Evolutionary conservation across 2,888 invertebrate genomes (phyloP).

Genomic region (Stegana nigrithorax): DNA sequence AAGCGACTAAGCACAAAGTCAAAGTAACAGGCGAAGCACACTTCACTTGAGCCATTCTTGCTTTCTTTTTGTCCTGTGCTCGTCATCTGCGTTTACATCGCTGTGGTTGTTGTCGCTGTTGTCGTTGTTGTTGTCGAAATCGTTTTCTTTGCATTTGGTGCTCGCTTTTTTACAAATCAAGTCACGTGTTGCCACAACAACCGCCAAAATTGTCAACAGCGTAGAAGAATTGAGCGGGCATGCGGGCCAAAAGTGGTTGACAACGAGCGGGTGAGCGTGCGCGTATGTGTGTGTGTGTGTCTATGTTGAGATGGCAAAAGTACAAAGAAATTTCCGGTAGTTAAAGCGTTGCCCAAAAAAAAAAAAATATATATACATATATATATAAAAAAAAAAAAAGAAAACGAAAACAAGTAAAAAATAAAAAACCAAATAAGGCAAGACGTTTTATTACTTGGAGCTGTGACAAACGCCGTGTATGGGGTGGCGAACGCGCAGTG

Average conservation of each 20-base stretch:
- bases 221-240: constrained; percentile 58
- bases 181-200: constrained; percentile 53
- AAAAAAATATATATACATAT: neutral
- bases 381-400: neutral
- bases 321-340: constrained; percentile 60
- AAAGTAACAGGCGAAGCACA: constrained; percentile 9
- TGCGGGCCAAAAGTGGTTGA: no score
- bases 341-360: constrained; percentile 45
- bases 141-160: neutral
- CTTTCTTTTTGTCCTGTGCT: no score
- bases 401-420: neutral
- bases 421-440: neutral
- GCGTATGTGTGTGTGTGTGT: constrained; percentile 17
- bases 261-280: constrained; percentile 37
- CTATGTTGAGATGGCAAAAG: constrained; percentile 39
- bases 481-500: no score
- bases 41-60: no score
- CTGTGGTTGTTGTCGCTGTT: no score
- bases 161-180: neutral
- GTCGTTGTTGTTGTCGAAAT: no score
- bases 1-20: neutral
- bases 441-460: no score
- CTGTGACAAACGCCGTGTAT: no score
- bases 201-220: constrained; percentile 60
- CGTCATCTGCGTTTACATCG: no score